Base-by-base conservation (phyloP, 2,888 invertebrate genomes). In the Tholera decimalis region DNA sequence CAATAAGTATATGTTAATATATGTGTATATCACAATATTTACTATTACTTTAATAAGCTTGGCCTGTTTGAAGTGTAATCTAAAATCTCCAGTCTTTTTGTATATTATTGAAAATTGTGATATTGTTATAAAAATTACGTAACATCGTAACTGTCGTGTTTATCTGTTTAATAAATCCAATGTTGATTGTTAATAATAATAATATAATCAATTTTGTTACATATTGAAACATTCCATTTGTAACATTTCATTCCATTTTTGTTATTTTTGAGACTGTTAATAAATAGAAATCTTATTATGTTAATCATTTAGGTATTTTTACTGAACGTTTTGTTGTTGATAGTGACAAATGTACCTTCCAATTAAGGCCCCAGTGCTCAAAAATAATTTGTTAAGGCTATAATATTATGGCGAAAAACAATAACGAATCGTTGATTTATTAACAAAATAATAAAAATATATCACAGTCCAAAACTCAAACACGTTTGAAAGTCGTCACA, bases 81-180 rank as follows among this genome's bases (percentile, higher is more conserved):
- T 92, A 89, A 90, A 90, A 90, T 93, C 89, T 93, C 91, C 90
- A 90, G 87, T 92, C 90, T 91, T 93, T 93, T 90, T 93, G 94
- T 94, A 94, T 93, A 94, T 95, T 95, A 95, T 94, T 94, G 89
- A 95, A 95, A 94, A 95, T 93, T 95, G 95, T 95, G 95, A 95
- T 95, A 95, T 95, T 94, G 94, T 95, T 95, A 93, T 92, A 91
- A 92, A 83, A 90, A 86, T 90, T 77, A 90, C 87, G 85, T 86
- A 88, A 83, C 88, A 90, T 91, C 88, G 84, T 92, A 89, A 89
- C 83, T 88, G 85, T 91, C 91, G 85, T 91, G 87, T 92, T 89
- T 90, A 85, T 83, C 86, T 87, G 87, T 90, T 89, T 90, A 61
- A 81, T 70, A 83, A 77, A 80, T 85, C 84, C 76, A 81, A 78